Base-by-base conservation (phyloP, 23 tunicate genomes). In the Botrylloides violaceus region DNA sequence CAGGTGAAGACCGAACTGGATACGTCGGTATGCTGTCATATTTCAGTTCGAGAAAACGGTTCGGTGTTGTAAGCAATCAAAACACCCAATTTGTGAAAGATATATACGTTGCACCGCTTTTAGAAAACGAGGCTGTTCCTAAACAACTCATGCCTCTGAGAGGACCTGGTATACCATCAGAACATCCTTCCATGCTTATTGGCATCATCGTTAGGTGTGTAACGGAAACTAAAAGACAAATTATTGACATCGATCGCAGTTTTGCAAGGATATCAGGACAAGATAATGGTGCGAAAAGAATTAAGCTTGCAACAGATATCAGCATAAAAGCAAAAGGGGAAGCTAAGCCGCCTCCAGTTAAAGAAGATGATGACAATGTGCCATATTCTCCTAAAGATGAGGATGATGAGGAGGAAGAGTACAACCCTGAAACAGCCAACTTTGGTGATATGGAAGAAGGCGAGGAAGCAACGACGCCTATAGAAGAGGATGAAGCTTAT, bases 21-120 rank as follows among this genome's bases (percentile, higher is more conserved):
- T 83, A 90, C 70, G 82, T 83, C 3, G 81, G 81, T 3, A 83
- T 90, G 97, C 37, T 90, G 48, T 83, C 90, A 2, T 90, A 90
- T 66, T 90, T 90, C 75, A 79, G 90, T 65, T 71, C 82, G 63
- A 58, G 97, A 32, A 90, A 79, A 68, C 74, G 97, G 36, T 90
- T 90, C 59, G 97, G 97, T 1, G 97, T 90, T 4, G 82, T 90
- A 30, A 74, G 85, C 71, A 83, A 83, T 78, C 97, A 83, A 38
- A 79, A 90, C 68, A 73, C 92, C 18, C 53, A 63, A 33, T 48
- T 83, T 32, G 72, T 90, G 33, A 90, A 90, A 64, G 97, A 90
- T 63, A 90, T 90, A 79, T 90, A 90, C 56, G 81, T 90, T 0
- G 65, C 83, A 32, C 97, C 97, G 30, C 81, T 90, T 15, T 84